Conservation (phyloP, 1,140 invertebrate genomes). For the Chlorops oryzae region DNA sequence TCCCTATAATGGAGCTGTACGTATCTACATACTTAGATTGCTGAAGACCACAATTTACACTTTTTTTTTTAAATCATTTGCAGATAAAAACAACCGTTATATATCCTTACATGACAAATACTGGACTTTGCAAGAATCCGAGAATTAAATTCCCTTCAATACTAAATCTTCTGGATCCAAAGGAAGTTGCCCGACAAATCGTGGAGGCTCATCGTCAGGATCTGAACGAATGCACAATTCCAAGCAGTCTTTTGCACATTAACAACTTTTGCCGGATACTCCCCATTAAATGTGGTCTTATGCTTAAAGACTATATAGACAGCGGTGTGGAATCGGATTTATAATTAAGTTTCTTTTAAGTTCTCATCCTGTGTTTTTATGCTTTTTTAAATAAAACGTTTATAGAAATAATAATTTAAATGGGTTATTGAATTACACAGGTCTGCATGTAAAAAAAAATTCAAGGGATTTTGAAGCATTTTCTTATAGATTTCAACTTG, state of each 20-base stretch:
- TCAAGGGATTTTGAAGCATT: too few species aligned
- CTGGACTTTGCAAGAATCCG: constrained; percentile 73
- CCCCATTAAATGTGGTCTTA: constrained; percentile 45
- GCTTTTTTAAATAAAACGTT: neutral
- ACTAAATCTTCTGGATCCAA: constrained; percentile 59
- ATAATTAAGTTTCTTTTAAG: neutral
- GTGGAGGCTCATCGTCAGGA: constrained; percentile 59
- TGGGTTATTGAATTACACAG: neutral
- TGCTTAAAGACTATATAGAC: constrained; percentile 52
- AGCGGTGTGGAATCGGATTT: constrained; percentile 53
- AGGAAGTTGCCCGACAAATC: constrained; percentile 60
- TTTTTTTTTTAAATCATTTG: constrained; percentile 14
- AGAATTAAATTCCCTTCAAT: constrained; percentile 66
- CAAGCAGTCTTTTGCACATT: constrained; percentile 46
- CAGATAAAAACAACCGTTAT: constrained; percentile 74
- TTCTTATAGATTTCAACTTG: too few species aligned
- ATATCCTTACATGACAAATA: constrained; percentile 78
- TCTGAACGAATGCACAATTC: constrained; percentile 52
- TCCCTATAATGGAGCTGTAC: constrained; percentile 37
- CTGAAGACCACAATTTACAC: neutral
- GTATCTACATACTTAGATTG: neutral
- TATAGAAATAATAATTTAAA: too few species aligned
- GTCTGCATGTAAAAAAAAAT: neutral
- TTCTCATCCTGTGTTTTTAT: too few species aligned
- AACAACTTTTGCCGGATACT: constrained; percentile 47